Evolutionary conservation across 1,140 invertebrate species (phyloP).

Genomic region (Chymomyza costata): DNA sequence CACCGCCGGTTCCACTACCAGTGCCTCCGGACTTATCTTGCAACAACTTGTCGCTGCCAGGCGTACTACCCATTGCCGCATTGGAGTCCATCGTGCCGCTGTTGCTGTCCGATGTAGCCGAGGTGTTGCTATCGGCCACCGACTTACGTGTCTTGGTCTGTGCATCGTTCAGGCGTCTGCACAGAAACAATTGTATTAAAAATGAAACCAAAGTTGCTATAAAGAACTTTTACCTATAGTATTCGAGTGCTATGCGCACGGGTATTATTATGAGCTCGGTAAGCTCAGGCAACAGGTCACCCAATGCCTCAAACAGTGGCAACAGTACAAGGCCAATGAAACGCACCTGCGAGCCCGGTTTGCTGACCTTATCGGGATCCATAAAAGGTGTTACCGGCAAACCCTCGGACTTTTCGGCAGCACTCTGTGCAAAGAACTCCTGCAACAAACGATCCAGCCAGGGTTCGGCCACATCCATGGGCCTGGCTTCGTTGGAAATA

Average conservation of each 20-base stretch:
- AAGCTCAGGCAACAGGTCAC: conserved; percentile 83
- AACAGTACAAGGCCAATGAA: conserved; percentile 90
- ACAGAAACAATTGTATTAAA: background rate
- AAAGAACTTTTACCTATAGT: conserved; percentile 73
- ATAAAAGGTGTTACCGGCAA: conserved; percentile 91
- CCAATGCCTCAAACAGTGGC: conserved; percentile 86
- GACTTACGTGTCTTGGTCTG: conserved; percentile 72
- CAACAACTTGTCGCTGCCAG: conserved; percentile 41
- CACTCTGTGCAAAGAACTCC: conserved; percentile 89
- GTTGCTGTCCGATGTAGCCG: conserved; percentile 73
- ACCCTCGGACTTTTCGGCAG: conserved; percentile 89
- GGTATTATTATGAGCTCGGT: conserved; percentile 78
- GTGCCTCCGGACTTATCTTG: conserved; percentile 28
- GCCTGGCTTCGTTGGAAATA: conserved; percentile 90
- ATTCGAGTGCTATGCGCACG: conserved; percentile 79
- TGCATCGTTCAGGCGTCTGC: conserved; percentile 68
- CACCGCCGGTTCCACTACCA: conserved; percentile 2
- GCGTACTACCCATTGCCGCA: conserved; percentile 48
- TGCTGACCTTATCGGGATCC: conserved; percentile 93
- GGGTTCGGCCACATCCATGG: conserved; percentile 89
- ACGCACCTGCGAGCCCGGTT: conserved; percentile 89
- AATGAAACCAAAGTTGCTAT: background rate
- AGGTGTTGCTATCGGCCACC: conserved; percentile 79
- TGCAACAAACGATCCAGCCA: conserved; percentile 88
- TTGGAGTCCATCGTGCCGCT: conserved; percentile 65